Base-by-base conservation (phyloP, 2,113 vertebrate genomes). In the Abramis brama region DNA sequence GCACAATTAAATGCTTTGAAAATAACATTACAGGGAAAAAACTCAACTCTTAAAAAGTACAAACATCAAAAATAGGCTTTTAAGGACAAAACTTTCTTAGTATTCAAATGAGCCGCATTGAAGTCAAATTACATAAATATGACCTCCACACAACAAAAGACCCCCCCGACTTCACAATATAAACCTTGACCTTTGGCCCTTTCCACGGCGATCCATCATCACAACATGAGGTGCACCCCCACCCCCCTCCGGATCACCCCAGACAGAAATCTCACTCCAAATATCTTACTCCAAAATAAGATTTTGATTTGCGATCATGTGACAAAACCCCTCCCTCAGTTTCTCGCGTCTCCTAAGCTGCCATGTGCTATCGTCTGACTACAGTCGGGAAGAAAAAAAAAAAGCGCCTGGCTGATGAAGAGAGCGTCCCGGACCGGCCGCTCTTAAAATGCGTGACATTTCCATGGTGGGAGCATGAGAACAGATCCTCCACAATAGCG, bases 391-490 rank as follows among this genome's bases (percentile, higher is more conserved):
- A 96, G 96, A 62, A 96, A 94, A 97, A 96, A 96, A 64, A 96
- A 94, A 94, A 92, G 91, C 87, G 90, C 89, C 88, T 85, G 85
- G 82, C 85, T 86, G 91, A 92, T 94, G 95, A 92, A 93, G 95
- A 96, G 96, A 94, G 45, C 94, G 92, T 95, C 95, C 95, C 94
- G 94, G 94, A 94, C 94, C 94, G 93, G 92, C 94, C 95, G 94
- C 94, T 93, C 96, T 97, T 95, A 95, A 94, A 96, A 97, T 96
- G 97, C 96, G 94, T 96, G 96, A 95, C 96, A 97, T 94, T 95
- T 94, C 96, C 96, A 94, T 95, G 86, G 95, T 96, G 96, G 95
- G 97, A 97, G 97, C 97, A 97, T 97, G 97, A 97, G 97, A 98
- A 98, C 96, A 90, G 92, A 93, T 94, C 93, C 94, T 95, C 95